These are phyloP conservation scores for Hycleus cichorii DNA, from an alignment of 1,140 invertebrate species.

Conservation along the genomic window DNA sequence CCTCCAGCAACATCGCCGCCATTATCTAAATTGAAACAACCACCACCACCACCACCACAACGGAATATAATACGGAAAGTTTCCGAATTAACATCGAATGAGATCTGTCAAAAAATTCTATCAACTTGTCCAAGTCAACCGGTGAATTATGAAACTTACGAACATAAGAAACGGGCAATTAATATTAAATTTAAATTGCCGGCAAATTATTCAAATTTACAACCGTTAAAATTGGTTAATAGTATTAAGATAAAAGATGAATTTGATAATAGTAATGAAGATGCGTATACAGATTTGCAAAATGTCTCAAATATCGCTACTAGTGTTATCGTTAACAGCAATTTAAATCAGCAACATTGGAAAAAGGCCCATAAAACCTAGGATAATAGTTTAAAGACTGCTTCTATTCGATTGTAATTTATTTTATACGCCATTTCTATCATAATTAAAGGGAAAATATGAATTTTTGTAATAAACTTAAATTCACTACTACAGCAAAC, in stretches of 20 bases:
- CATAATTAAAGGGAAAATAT: too few relatives aligned
- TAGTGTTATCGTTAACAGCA: constrained; percentile 34
- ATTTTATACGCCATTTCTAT: not conserved
- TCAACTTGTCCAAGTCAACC: constrained; percentile 11
- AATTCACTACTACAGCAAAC: not conserved
- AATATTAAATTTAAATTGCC: constrained; percentile 42
- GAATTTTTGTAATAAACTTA: too few relatives aligned
- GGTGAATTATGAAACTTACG: constrained; percentile 37
- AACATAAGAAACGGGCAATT: constrained; percentile 33
- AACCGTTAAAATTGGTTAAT: constrained; percentile 1
- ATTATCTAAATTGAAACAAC: too few relatives aligned
- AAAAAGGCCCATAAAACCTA: constrained; percentile 31
- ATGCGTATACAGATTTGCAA: constrained; percentile 18
- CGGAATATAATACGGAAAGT: constrained; percentile 17
- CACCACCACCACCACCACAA: too few relatives aligned
- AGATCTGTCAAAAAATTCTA: constrained; percentile 31
- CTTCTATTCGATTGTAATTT: not conserved
- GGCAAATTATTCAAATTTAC: constrained; percentile 28
- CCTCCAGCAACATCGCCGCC: too few relatives aligned
- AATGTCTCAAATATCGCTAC: constrained; percentile 15
- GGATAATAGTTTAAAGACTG: not conserved
- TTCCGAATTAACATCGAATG: constrained; percentile 17
- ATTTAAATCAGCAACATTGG: constrained; percentile 29
- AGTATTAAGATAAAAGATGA: not conserved
- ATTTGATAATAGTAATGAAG: constrained; percentile 4